phyloP scores from a whole-genome alignment of 1,140 invertebrate species.

The Drosophila lacteicornis region DNA sequence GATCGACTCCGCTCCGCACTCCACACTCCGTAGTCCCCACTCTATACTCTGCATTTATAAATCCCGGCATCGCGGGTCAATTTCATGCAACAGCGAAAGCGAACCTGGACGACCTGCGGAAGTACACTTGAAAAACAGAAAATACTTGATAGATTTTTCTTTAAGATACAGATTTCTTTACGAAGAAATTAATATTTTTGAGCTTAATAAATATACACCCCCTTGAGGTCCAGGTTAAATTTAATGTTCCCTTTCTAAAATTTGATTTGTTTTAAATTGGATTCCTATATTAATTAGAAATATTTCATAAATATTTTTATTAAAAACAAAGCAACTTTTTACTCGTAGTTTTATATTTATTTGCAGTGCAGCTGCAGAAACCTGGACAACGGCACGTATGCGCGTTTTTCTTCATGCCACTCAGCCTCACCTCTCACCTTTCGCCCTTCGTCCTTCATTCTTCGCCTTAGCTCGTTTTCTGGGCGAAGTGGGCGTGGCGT shows the following conservation, averaged over 20 bases:
- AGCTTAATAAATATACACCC: no score
- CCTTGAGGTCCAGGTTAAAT: no score
- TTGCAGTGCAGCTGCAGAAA: conserved; percentile 20
- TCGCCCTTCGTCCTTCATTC: conserved; percentile 11
- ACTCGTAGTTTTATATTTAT: background rate
- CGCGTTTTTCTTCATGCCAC: conserved; percentile 67
- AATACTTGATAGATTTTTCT: background rate
- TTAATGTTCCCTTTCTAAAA: background rate
- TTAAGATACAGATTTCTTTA: background rate
- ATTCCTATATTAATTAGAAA: no score
- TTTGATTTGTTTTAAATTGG: background rate
- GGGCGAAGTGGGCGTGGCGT: conserved; percentile 57
- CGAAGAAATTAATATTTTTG: background rate
- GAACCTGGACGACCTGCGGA: conserved; percentile 44
- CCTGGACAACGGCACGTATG: conserved; percentile 78
- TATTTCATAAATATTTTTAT: background rate
- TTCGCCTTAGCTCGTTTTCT: conserved; percentile 35
- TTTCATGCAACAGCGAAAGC: conserved; percentile 74
- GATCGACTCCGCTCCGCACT: conserved; percentile 45
- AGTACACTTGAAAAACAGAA: conserved; percentile 1
- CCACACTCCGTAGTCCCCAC: conserved; percentile 32
- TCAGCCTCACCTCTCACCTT: conserved; percentile 24
- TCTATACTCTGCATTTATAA: conserved; percentile 64
- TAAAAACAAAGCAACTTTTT: no score
- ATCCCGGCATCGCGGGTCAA: conserved; percentile 76